Evolutionary conservation across 2,888 invertebrate genomes (phyloP).

Genomic region (Himalopsyche japonica): DNA sequence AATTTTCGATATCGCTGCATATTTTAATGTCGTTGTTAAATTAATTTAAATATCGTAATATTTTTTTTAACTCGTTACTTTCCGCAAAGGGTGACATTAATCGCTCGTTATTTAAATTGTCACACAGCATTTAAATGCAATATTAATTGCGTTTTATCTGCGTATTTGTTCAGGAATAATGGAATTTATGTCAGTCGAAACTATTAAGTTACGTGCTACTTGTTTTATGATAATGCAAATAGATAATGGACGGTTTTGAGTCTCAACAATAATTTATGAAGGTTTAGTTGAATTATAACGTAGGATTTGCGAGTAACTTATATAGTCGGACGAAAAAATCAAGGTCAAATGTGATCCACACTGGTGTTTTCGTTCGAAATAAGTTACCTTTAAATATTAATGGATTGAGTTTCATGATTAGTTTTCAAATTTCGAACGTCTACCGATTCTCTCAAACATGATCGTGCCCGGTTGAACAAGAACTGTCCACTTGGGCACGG

Average conservation of each 20-base stretch:
- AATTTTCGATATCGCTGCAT: no score
- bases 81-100: not conserved
- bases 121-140: not conserved
- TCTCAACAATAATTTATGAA: not conserved
- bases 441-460: not conserved
- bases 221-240: not conserved
- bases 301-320: not conserved
- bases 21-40: no score
- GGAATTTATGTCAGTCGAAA: not conserved
- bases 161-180: not conserved
- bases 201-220: not conserved
- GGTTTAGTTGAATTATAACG: not conserved
- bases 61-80: not conserved
- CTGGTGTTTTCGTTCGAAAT: no score
- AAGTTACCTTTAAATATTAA: no score
- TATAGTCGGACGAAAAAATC: no score
- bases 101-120: not conserved
- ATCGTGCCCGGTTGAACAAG: not conserved
- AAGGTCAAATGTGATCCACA: no score
- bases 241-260: not conserved
- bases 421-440: no score
- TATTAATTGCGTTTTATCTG: not conserved
- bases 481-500: not conserved
- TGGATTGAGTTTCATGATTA: no score
- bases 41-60: not conserved